Conservation (phyloP, 1,140 invertebrate genomes). For the Cydia strobilella region DNA sequence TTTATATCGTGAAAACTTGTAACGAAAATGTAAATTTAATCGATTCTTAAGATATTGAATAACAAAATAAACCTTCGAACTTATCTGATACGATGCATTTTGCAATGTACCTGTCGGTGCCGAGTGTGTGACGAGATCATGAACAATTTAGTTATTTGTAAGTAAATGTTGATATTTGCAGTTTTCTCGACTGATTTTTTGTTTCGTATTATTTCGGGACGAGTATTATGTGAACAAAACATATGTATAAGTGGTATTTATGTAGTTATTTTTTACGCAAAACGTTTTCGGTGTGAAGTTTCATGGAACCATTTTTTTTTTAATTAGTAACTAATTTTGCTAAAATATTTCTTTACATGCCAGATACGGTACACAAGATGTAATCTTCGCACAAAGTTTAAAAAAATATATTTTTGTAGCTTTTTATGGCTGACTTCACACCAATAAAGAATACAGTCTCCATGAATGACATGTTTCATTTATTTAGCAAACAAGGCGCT, state of each 20-base stretch:
- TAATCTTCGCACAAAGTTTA: slow-evolving; percentile 7
- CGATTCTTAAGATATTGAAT: not conserved
- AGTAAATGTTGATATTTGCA: slow-evolving; percentile 31
- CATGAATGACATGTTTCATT: not conserved
- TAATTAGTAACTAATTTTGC: not conserved
- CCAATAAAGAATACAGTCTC: not conserved
- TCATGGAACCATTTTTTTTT: slow-evolving; percentile 18
- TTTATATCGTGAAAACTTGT: not conserved
- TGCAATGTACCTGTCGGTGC: slow-evolving; percentile 9
- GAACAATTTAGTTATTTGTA: slow-evolving; percentile 29
- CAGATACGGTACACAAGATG: not conserved
- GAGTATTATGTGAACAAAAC: slow-evolving; percentile 36
- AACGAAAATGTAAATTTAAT: slow-evolving; percentile 6
- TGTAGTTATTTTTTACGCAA: slow-evolving; percentile 15
- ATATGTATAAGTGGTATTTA: slow-evolving; percentile 15
- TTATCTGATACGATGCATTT: slow-evolving; percentile 4
- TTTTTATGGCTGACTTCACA: slow-evolving; percentile 12
- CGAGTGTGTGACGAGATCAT: not conserved
- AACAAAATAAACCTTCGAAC: not conserved
- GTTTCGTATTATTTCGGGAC: slow-evolving; percentile 22
- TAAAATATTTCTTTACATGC: not conserved
- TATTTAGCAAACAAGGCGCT: no score
- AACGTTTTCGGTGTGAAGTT: slow-evolving; percentile 30
- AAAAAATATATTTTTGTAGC: not conserved
- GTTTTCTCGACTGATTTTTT: slow-evolving; percentile 26